Base-by-base conservation (phyloP, 2,113 vertebrate genomes). In the Etheostoma cragini region DNA sequence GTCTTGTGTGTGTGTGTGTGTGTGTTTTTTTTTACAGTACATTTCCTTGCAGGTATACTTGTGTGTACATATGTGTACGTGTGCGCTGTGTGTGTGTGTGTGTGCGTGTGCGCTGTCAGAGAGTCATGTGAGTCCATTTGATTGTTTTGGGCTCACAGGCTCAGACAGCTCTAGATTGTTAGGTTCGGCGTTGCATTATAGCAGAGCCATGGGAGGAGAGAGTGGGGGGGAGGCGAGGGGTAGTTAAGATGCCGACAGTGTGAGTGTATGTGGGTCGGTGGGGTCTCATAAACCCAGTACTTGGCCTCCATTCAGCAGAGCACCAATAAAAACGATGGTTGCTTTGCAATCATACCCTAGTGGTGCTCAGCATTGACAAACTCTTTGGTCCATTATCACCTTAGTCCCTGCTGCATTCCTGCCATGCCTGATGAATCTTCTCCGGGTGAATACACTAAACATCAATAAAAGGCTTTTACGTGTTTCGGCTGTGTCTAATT, bases 141-240 rank as follows among this genome's bases (percentile, higher is more conserved):
- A 73, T 49, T 87, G 76, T 84, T 84, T 87, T 78, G 50, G 60
- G 22, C 66, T 72, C 63, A 26, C 61, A 58, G 61, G 65, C 76
- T 87, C 49, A 61, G 82, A 88, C 91, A 93, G 87, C 89, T 93
- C 90, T 72, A 63, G 73, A 61, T 57, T 78, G 81, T 91, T 88
- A 88, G 42, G 70, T 52, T 72, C 71, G 71, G 73, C 26, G 47
- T 67, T 67, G 74, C 22, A 19, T 84, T 83, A 46, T 13, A 76
- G 69, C 19, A 24, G 50, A 63, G 53, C 22, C 60, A 3, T 53
- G 64, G 72, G 73, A 81, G 68, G 47, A 58, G 26, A 62, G 35
- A 50, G 49, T 2, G 16, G 10, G 71, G 71, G 26, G 17, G 17
- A 47, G 74, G 17, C 19, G 22, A 76, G 47, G 54, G 73, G 47